phyloP scores from a whole-genome alignment of 2,888 invertebrate genomes.

The Byasa hedistus region DNA sequence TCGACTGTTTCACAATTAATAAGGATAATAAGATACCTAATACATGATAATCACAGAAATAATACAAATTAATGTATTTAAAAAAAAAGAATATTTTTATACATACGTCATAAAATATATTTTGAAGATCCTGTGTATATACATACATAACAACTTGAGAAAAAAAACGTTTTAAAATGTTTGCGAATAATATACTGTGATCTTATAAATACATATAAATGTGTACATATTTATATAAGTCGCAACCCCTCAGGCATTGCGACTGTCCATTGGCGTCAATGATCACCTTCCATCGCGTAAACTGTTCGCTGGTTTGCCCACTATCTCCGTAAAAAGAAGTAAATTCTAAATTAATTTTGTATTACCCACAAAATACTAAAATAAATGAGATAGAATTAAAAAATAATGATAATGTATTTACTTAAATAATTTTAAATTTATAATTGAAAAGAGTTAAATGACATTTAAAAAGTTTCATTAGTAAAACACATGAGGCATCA shows the following conservation, averaged over 20 bases:
- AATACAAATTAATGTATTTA: background rate
- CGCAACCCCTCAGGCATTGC: too few species aligned
- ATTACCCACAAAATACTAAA: background rate
- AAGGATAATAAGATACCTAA: too few species aligned
- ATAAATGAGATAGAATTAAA: background rate
- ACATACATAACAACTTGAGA: background rate
- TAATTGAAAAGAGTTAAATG: background rate
- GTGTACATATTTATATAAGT: too few species aligned
- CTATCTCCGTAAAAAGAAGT: background rate
- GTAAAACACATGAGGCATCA: background rate
- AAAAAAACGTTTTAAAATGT: background rate
- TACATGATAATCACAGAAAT: background rate
- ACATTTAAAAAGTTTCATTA: background rate
- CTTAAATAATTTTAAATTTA: background rate
- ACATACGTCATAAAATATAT: background rate
- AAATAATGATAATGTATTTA: background rate
- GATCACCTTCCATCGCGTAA: too few species aligned
- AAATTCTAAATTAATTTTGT: background rate
- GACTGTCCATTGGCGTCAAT: too few species aligned
- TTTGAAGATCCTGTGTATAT: background rate
- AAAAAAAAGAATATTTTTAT: background rate
- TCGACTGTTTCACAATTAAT: too few species aligned
- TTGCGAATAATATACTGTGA: background rate
- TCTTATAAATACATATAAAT: background rate
- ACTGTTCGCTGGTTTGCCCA: too few species aligned